phyloP scores from a whole-genome alignment of 2,888 invertebrate genomes.

The Pammene fasciana region DNA sequence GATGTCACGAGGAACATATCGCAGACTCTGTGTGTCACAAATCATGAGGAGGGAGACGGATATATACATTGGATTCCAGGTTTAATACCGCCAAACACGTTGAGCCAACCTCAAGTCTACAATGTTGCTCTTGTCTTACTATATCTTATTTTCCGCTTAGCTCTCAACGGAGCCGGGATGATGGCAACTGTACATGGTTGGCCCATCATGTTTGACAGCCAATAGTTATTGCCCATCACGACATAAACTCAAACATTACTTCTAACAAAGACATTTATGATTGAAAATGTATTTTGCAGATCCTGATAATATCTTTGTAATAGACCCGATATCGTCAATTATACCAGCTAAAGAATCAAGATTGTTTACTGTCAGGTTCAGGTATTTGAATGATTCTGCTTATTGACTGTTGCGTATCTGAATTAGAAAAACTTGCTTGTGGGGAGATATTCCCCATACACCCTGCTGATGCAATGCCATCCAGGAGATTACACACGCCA shows the following conservation, averaged over 20 bases:
- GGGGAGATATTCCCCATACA: too few relatives aligned
- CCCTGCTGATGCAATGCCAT: too few relatives aligned
- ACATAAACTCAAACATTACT: background rate
- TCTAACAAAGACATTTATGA: background rate
- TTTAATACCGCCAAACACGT: background rate
- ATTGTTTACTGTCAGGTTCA: slow-evolving; percentile 73
- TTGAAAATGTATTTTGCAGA: slow-evolving; percentile 54
- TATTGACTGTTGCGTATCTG: too few relatives aligned
- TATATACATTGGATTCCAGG: slow-evolving; percentile 76
- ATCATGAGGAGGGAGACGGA: slow-evolving; percentile 71
- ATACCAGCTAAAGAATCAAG: slow-evolving; percentile 75
- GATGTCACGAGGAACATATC: slow-evolving; percentile 73
- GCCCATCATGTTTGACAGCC: background rate
- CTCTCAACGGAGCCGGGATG: too few relatives aligned
- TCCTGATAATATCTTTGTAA: slow-evolving; percentile 70
- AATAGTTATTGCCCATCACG: background rate
- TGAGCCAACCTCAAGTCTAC: background rate
- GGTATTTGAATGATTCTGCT: slow-evolving; percentile 42
- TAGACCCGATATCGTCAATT: slow-evolving; percentile 67
- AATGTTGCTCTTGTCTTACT: background rate
- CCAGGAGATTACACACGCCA: too few relatives aligned
- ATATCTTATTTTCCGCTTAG: background rate
- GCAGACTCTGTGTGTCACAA: slow-evolving; percentile 74
- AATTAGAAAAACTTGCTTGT: too few relatives aligned
- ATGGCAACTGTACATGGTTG: background rate